Evolutionary conservation across 2,888 invertebrate species (phyloP), one percentile per base, ranked within the genome.

Genomic region (Loripinus fragilis): DNA sequence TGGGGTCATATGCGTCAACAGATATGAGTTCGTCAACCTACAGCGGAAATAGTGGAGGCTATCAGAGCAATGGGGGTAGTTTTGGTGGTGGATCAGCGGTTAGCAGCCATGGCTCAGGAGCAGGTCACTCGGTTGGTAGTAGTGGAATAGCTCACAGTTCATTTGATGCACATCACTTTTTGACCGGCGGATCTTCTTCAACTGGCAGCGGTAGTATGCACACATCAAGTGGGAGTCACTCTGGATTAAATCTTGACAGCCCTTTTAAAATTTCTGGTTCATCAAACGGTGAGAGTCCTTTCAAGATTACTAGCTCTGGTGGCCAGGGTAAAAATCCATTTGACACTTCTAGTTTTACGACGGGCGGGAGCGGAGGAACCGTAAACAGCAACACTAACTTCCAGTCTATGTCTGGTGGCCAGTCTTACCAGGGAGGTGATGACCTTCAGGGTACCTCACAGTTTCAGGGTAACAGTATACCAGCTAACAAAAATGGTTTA

Each of bases 1-100:
- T 78, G 8, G 82, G 82, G 35, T 76, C 79, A 20, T 82, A 74
- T 38, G 82, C 82, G 25, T 74, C 76, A 8, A 79, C 77, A 2
- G 79, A 74, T 25, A 77, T 69, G 66, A 73, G 71, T n/a, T 10
- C 68, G 0, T 66, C 71, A n/a, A 30, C 30, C n/a, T 74, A 74
- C 45, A 45, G 64, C n/a, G 42, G 20, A 15, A 60, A 66, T 28
- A 75, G 77, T 50, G 74, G 75, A 3, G 66, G 35, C 5, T 70
- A 66, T 35, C 64, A 28, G 2, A 64, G 73, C 33, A 33, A 15
- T 60, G 33, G 33, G 8, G 7, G 15, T 7, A 25, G 23, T 2
- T 25, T 25, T 25, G 33, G 33, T 15, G 3, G 20, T 20, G 33
- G 33, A 17, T 17, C 12, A 23, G 52, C 25, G 5, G 52, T 3